These are phyloP conservation scores for Dolichallabes microphthalmus DNA, from an alignment of 2,113 vertebrate genomes.

Conservation along the genomic window DNA sequence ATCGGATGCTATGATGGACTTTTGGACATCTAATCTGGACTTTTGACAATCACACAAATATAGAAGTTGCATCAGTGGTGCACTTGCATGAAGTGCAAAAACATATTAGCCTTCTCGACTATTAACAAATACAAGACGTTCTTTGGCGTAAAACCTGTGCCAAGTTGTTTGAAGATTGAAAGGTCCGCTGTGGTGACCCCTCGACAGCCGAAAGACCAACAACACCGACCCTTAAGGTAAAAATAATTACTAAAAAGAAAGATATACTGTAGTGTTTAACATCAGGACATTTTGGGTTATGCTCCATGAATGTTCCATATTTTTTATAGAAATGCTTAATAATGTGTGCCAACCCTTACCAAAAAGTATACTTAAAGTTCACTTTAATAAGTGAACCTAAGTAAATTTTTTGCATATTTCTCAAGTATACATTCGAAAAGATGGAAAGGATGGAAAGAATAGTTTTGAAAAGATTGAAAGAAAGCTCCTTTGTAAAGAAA, in stretches of 20 bases:
- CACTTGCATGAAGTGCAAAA: not conserved
- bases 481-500: no score
- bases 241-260: not conserved
- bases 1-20: not conserved
- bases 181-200: no score
- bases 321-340: not conserved
- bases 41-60: not conserved
- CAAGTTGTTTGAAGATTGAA: no score
- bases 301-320: not conserved
- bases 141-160: no score
- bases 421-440: no score
- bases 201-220: no score
- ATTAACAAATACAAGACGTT: not conserved
- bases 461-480: no score
- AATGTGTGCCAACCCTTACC: not conserved
- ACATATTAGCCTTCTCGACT: not conserved
- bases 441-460: no score
- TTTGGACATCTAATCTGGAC: no score
- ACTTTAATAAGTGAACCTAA: no score
- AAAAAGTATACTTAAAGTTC: no score
- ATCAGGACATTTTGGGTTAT: not conserved
- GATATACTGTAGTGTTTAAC: not conserved
- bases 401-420: no score
- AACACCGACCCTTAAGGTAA: not conserved
- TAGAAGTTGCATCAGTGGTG: not conserved